Percentiles rank a stretch among this genome's conserved stretches.
Conservation (phyloP, 2,797 vertebrate genomes). For the Tenualosa ilisha region DNA sequence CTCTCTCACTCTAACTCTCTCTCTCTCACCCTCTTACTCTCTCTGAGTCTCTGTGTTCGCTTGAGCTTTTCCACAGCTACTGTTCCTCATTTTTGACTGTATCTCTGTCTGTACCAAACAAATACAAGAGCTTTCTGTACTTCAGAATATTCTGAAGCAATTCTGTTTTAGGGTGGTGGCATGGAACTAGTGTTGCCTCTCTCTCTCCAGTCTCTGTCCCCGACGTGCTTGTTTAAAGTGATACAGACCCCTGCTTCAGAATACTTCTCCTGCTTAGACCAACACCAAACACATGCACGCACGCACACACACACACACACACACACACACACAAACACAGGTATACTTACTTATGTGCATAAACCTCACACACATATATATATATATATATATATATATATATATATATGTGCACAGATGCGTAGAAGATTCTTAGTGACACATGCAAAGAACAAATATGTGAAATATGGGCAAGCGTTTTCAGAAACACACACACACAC, state of each 20-base stretch:
- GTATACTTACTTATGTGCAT: background rate
- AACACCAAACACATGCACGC: constrained; percentile 29
- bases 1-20: constrained; percentile 51
- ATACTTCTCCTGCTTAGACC: constrained; percentile 69
- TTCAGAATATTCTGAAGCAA: constrained; percentile 99
- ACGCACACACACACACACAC: background rate
- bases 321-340: constrained; percentile 22
- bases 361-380: background rate
- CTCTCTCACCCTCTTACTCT: constrained; percentile 35
- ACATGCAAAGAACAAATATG: background rate
- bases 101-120: constrained; percentile 66
- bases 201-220: constrained; percentile 92
- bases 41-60: constrained; percentile 63
- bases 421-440: background rate
- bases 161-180: constrained; percentile 99
- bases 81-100: constrained; percentile 78
- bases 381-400: no score
- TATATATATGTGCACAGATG: background rate
- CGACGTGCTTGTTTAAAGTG: constrained; percentile 85
- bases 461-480: no score
- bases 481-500: constrained; percentile 22
- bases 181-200: constrained; percentile 99
- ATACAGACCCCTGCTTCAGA: constrained; percentile 93
- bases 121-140: constrained; percentile 75
- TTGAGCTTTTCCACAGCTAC: constrained; percentile 90